Conservation (phyloP, 2,888 invertebrate species). For the Cyrtodaria siliqua region DNA sequence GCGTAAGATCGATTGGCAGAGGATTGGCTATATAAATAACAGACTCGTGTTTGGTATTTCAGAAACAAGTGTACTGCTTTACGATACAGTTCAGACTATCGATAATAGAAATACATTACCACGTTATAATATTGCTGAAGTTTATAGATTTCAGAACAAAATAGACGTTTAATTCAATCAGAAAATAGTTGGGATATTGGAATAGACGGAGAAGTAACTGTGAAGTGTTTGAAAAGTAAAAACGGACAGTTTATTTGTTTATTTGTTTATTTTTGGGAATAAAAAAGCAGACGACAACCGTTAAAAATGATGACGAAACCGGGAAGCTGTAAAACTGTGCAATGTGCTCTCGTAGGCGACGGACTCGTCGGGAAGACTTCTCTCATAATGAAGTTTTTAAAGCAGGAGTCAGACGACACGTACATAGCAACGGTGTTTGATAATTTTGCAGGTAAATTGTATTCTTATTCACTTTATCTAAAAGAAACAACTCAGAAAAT, state of each 20-base stretch:
- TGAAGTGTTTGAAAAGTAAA: too few relatives aligned
- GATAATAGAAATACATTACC: too few relatives aligned
- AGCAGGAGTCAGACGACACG: slow-evolving; percentile 27
- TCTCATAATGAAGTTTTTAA: slow-evolving; percentile 64
- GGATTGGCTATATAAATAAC: slow-evolving; percentile 4
- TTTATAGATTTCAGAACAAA: too few relatives aligned
- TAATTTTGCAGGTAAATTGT: slow-evolving; percentile 70
- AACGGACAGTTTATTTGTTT: too few relatives aligned
- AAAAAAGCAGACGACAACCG: background rate
- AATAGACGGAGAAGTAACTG: too few relatives aligned
- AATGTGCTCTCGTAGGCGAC: slow-evolving; percentile 74
- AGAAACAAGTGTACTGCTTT: too few relatives aligned
- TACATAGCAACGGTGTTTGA: slow-evolving; percentile 74
- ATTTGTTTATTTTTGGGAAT: background rate
- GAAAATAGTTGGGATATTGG: too few relatives aligned
- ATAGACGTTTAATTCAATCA: background rate
- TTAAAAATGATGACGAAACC: slow-evolving; percentile 40
- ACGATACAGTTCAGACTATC: too few relatives aligned
- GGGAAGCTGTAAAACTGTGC: slow-evolving; percentile 36
- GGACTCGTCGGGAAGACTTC: slow-evolving; percentile 77
- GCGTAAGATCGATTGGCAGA: background rate
- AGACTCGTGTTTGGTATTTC: too few relatives aligned
- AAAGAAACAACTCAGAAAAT: too few relatives aligned
- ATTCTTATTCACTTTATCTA: too few relatives aligned
- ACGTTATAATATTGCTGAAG: too few relatives aligned